A percentile compares a stretch with the other conserved stretches of the same genome.
Conservation (phyloP, 2,888 invertebrate genomes). For the Caenorhabditis uteleia region DNA sequence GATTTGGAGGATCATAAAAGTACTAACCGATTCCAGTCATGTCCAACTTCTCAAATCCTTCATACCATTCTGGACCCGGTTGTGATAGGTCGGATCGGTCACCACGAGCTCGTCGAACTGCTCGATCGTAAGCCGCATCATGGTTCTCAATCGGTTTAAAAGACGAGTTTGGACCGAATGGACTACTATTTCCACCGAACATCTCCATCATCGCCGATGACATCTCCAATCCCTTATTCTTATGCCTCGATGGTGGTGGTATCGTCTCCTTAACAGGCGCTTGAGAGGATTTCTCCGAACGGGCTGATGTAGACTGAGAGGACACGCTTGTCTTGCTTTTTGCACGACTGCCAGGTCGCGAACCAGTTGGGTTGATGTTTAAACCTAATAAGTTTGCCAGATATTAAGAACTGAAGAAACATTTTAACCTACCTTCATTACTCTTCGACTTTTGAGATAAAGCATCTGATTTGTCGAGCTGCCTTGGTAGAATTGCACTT, state of each 20-base stretch:
- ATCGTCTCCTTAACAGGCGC: conserved; percentile 27
- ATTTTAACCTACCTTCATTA: conserved; percentile 20
- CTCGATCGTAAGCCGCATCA: conserved; percentile 12
- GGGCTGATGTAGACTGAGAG: conserved; percentile 40
- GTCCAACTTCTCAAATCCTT: conserved; percentile 26
- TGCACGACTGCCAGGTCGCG: conserved; percentile 3
- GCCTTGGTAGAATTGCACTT: neutral
- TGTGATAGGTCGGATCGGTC: conserved; percentile 21
- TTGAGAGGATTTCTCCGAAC: conserved; percentile 56
- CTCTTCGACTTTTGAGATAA: conserved; percentile 26
- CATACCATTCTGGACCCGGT: conserved; percentile 39
- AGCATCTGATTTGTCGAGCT: too few species aligned
- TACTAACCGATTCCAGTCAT: conserved; percentile 21
- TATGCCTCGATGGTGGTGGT: conserved; percentile 41
- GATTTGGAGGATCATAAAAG: neutral
- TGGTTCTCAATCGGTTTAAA: conserved; percentile 8
- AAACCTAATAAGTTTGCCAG: too few species aligned
- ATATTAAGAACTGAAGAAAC: too few species aligned
- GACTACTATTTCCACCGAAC: neutral
- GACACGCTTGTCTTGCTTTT: conserved; percentile 7
- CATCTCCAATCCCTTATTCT: conserved; percentile 53
- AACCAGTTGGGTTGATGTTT: neutral
- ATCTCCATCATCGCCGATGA: conserved; percentile 50
- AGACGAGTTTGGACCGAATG: conserved; percentile 3
- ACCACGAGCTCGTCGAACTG: conserved; percentile 5